Evolutionary conservation across 2,888 invertebrate genomes (phyloP), one percentile per base, ranked within the genome.

Genomic region (Gonocerus acuteangulatus): DNA sequence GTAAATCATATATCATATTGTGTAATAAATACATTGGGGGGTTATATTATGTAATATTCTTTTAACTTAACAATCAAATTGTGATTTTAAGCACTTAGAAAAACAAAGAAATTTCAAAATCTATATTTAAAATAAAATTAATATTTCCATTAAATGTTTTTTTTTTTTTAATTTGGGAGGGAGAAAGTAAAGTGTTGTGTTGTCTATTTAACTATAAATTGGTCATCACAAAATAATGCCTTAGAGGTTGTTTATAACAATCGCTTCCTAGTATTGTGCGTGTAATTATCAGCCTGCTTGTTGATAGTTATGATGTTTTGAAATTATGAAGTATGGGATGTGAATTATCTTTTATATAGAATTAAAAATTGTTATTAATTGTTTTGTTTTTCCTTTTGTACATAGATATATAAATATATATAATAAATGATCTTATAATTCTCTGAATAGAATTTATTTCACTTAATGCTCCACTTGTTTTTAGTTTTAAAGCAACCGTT

Each of bases 241-340:
- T 57, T 57, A 57, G 57, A 27, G 32, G 22, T 42, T 54, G 47
- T 57, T 57, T 45, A 44, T 57, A 47, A 57, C 45, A 34, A 44
- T 57, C 34, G 57, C 47, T 57, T 57, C 34, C 22, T 54, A 54
- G 54, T 21, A 42, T 34, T 16, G 42, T 54, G 54, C 39, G 54
- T 42, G 39, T 54, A 42, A 42, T 54, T 54, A 18, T 54, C 54
- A 11, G 54, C 51, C 51, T 51, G 27, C 39, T 52, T 52, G 36
- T 52, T 22, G 39, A 52, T 52, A 52, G 52, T 34, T 39, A n/a
- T 39, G 39, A 39, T 39, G 15, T 39, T 6, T 9, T 4, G n/a
- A 39, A 39, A 39, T 39, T 39, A 39, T 13, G 39, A n/a, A 9
- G 15, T n/a, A 39, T 39, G 39, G 39, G 39, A 39, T 39, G 39